phyloP scores from a whole-genome alignment of 2,888 invertebrate genomes.

The Oscheius myriophilus region DNA sequence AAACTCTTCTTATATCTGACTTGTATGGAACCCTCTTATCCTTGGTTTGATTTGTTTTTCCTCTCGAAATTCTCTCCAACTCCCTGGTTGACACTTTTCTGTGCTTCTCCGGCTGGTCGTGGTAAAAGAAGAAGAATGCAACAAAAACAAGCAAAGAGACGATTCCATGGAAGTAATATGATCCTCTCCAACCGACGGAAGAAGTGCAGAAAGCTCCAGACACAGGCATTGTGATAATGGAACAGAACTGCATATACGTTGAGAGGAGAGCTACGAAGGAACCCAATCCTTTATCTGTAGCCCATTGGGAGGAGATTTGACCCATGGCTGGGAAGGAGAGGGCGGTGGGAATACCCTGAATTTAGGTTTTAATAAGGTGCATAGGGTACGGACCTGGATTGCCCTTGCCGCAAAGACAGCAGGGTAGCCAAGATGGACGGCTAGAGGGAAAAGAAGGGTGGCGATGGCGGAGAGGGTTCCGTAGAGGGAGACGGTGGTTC shows the following conservation, averaged over 20 bases:
- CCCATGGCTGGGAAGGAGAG: constrained; percentile 45
- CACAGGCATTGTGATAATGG: constrained; percentile 14
- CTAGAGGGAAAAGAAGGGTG: constrained; percentile 40
- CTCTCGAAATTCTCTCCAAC: constrained; percentile 14
- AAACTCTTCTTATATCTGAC: too few species aligned
- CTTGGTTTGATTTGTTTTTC: background rate
- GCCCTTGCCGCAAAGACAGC: constrained; percentile 32
- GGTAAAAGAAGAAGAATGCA: constrained; percentile 10
- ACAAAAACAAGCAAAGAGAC: constrained; percentile 1
- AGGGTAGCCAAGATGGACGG: constrained; percentile 34
- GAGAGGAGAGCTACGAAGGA: constrained; percentile 7
- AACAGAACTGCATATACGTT: constrained; percentile 16
- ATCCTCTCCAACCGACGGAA: constrained; percentile 8
- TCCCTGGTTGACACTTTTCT: constrained; percentile 6
- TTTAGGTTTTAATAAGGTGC: too few species aligned
- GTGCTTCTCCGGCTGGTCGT: constrained; percentile 10
- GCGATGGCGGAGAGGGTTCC: constrained; percentile 36
- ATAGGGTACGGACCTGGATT: constrained; percentile 13
- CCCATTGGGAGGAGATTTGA: constrained; percentile 20
- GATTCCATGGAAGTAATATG: constrained; percentile 17
- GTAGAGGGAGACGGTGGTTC: constrained; percentile 24
- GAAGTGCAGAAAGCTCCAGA: constrained; percentile 15
- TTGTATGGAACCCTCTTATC: constrained; percentile 9
- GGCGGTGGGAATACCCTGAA: constrained; percentile 40
- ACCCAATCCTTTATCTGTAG: constrained; percentile 16